Base-by-base conservation (phyloP, 2,797 vertebrate species). In the Emydoidea blandingii region DNA sequence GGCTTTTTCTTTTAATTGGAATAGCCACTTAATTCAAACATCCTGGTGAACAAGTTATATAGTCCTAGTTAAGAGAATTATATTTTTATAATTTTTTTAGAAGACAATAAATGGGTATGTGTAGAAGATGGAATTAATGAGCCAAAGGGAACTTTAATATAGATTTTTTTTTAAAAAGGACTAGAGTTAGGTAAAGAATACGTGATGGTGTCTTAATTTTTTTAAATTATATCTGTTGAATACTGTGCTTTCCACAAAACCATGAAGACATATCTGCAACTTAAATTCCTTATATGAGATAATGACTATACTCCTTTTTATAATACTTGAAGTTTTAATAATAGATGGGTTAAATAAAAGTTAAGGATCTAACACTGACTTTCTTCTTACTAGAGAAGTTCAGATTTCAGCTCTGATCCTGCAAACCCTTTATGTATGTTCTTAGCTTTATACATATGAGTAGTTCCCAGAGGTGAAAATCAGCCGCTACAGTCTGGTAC, bases 11-110 rank as follows among this genome's bases (percentile, higher is more conserved):
- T 72, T 72, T 23, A 72, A 72, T 91, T 86, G 53, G 49, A 44
- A 50, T 81, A 92, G 72, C 23, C 0, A 0, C 68, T 88, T 83
- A 57, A n/a, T n/a, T n/a, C n/a, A n/a, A n/a, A n/a, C n/a, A n/a
- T n/a, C n/a, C n/a, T n/a, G n/a, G n/a, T n/a, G n/a, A n/a, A n/a
- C n/a, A n/a, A n/a, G n/a, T n/a, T n/a, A n/a, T n/a, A n/a, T n/a
- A n/a, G n/a, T n/a, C n/a, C n/a, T n/a, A n/a, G n/a, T n/a, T 47
- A 83, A 79, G 53, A 65, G 8, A 5, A 92, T 27, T 2, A 2
- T 49, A 54, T 50, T 57, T 90, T 74, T 25, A 2, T 72, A 53
- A 49, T 56, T 11, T 16, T n/a, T 81, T 88, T 80, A 62, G 86
- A 95, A 88, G 86, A 76, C 29, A 18, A 31, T 59, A 59, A 68